A percentile compares a stretch with the other conserved stretches of the same genome.
These are phyloP conservation scores for Cybosia mesomella DNA, from an alignment of 2,888 invertebrate genomes.

Conservation along the genomic window DNA sequence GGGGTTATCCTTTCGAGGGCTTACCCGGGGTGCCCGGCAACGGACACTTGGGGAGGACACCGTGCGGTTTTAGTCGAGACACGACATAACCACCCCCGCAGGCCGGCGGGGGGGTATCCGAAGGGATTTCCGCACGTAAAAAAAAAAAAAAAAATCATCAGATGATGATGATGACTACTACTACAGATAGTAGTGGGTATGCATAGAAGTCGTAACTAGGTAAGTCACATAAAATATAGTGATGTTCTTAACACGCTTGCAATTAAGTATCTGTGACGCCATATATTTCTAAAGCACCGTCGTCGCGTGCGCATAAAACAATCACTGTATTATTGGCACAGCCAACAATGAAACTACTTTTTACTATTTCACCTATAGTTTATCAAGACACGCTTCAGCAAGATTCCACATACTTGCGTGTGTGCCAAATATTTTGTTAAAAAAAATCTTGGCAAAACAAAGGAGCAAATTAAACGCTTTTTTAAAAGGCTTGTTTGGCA, in stretches of 20 bases:
- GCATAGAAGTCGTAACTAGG: background rate
- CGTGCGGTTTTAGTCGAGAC: too few species aligned
- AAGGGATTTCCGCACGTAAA: too few species aligned
- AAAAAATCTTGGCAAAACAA: slow-evolving; percentile 5
- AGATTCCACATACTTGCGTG: background rate
- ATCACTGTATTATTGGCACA: background rate
- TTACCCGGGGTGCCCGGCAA: too few species aligned
- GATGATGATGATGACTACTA: too few species aligned
- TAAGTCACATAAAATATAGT: background rate
- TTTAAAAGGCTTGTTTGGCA: background rate
- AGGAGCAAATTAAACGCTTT: background rate
- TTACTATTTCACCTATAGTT: background rate
- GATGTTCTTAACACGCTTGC: background rate
- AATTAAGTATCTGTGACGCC: background rate
- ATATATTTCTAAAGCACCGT: background rate
- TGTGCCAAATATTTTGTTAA: background rate
- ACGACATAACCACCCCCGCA: too few species aligned
- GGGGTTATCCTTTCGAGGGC: too few species aligned
- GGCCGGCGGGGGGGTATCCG: too few species aligned
- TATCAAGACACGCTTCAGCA: background rate
- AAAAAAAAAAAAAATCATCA: too few species aligned
- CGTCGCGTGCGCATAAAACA: background rate
- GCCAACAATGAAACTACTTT: background rate
- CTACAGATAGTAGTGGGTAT: too few species aligned
- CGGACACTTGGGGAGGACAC: too few species aligned